Base-by-base conservation (phyloP, 2,113 vertebrate genomes). In the Chamaetylas fuelleborni region DNA sequence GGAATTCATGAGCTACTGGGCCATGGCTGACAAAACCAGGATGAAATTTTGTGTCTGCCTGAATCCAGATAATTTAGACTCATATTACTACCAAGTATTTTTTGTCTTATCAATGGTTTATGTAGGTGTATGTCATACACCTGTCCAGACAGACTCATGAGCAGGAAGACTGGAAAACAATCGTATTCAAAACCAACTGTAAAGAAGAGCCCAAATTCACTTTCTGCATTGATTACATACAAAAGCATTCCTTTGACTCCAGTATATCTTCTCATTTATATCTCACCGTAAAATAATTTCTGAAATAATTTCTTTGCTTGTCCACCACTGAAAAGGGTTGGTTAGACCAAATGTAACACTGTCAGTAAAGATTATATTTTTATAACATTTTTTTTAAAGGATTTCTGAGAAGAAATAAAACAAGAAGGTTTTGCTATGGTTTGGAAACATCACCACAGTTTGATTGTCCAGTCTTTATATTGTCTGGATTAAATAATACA, bases 131-230 rank as follows among this genome's bases (percentile, higher is more conserved):
- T 48, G 5, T 76, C 50, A 57, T 36, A 28, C 4, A 69, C 2
- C 23, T 80, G 5, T 42, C 28, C 42, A 69, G 22, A 48, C 9
- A 77, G 36, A 80, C 7, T 45, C 1, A 5, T 36, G 15, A 61
- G 4, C 18, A 57, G 20, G 16, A 65, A 76, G 28, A 61, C 0
- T 51, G 12, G 3, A 17, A 76, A 87, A 33, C 6, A 74, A 65
- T 33, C 17, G 6, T 19, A 42, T 9, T 23, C 8, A 71, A 81
- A 71, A 14, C 1, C 0, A 20, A 14, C 4, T 11, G 1, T 36
- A 79, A 33, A 48, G 19, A 43, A 40, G 34, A 88, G 58, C 8
- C 6, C 18, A 73, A 60, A 56, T 28, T 86, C 8, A 48, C 3
- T 58, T 42, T 48, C 40, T 62, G 28, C 7, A 9, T 10, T 50